These are phyloP conservation scores for Zaprionus ghesquierei DNA, from an alignment of 1,140 invertebrate species.

Conservation along the genomic window DNA sequence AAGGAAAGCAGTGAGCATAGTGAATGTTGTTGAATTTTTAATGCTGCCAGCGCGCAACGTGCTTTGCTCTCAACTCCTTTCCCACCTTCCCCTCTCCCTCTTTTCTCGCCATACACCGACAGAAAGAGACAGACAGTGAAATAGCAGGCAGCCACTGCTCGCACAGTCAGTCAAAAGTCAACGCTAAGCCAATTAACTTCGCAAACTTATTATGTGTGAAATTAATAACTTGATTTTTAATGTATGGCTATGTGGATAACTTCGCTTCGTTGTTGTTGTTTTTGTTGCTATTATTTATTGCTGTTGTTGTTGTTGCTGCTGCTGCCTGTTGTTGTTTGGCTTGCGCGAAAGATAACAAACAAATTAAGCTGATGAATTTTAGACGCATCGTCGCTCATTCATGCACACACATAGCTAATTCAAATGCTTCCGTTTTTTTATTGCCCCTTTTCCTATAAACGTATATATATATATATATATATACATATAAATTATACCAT, in stretches of 20 bases:
- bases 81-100: no score
- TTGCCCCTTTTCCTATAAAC: neutral
- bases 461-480: neutral
- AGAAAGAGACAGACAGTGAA: neutral
- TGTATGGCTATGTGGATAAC: slow-evolving; percentile 25
- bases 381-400: slow-evolving; percentile 24
- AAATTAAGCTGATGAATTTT: slow-evolving; percentile 59
- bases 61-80: neutral
- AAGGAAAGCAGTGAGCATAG: neutral
- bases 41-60: slow-evolving; percentile 38
- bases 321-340: neutral
- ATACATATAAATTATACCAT: no score
- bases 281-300: neutral
- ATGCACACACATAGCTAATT: slow-evolving; percentile 54
- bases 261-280: slow-evolving; percentile 13
- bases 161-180: slow-evolving; percentile 60
- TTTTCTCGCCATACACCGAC: no score
- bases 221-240: slow-evolving; percentile 69
- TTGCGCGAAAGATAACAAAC: slow-evolving; percentile 32
- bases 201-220: slow-evolving; percentile 76
- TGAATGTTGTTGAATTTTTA: slow-evolving; percentile 54
- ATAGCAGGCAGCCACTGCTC: neutral
- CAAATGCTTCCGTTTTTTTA: slow-evolving; percentile 52
- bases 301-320: slow-evolving; percentile 4
- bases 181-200: slow-evolving; percentile 70